Conservation (phyloP, 1,140 invertebrate species). For the Drosophila teissieri region DNA sequence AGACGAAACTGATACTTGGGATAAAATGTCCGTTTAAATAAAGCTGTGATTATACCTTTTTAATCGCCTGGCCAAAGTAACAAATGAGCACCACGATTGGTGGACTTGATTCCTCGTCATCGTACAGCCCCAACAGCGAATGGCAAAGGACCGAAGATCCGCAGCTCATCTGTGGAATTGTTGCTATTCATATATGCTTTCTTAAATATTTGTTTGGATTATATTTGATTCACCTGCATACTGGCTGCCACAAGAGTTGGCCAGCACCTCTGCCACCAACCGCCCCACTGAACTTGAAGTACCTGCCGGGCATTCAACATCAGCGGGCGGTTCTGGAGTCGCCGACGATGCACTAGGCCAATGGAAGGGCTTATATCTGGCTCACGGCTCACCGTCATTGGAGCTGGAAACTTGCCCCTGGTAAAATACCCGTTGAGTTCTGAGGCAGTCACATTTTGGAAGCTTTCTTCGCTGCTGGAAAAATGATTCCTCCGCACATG, state of each 20-base stretch:
- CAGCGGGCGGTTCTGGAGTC: slow-evolving; percentile 31
- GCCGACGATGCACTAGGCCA: neutral
- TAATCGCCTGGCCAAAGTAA: neutral
- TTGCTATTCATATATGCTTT: neutral
- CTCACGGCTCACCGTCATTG: neutral
- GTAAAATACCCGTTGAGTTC: neutral
- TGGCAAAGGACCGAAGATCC: slow-evolving; percentile 13
- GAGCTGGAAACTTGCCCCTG: neutral
- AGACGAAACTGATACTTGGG: neutral
- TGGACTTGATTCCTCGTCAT: slow-evolving; percentile 8
- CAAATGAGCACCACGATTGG: neutral
- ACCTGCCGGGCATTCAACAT: slow-evolving; percentile 26
- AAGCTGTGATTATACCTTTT: neutral
- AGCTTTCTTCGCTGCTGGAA: slow-evolving; percentile 12
- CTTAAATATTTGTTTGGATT: neutral
- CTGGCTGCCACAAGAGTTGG: neutral
- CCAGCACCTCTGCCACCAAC: slow-evolving; percentile 5
- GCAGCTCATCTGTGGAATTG: slow-evolving; percentile 1
- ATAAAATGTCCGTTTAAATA: neutral
- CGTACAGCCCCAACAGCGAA: slow-evolving; percentile 12
- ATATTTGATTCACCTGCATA: neutral
- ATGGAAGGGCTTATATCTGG: neutral
- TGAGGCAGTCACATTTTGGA: neutral
- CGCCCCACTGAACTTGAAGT: neutral
- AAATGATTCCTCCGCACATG: neutral